Conservation (phyloP, 2,888 invertebrate species). For the Athrips mouffetella region DNA sequence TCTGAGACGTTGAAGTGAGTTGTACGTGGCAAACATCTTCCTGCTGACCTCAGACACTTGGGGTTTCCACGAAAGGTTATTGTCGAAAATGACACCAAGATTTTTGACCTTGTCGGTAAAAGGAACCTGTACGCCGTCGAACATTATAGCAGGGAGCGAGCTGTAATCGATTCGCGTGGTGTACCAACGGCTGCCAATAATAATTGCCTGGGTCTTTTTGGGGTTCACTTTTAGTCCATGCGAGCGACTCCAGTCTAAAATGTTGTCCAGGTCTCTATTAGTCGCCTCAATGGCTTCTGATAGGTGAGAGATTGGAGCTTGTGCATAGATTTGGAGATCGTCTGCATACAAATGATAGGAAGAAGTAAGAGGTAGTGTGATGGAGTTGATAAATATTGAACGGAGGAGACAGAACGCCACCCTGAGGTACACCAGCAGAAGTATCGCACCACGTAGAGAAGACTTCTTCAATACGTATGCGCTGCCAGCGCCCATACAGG, state of each 20-base stretch:
- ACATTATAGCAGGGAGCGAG: background rate
- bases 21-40: too few species aligned
- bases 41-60: too few species aligned
- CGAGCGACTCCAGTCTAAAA: background rate
- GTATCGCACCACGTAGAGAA: too few species aligned
- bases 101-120: too few species aligned
- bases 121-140: too few species aligned
- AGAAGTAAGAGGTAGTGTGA: background rate
- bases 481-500: too few species aligned
- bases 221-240: background rate
- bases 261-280: background rate
- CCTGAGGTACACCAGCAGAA: too few species aligned
- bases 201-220: background rate
- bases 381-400: background rate
- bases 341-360: background rate
- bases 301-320: background rate
- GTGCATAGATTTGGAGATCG: background rate
- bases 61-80: too few species aligned
- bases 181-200: background rate
- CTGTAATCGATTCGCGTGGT: background rate
- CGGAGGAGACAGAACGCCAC: too few species aligned
- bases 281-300: background rate
- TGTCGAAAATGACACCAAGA: too few species aligned
- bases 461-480: too few species aligned
- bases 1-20: too few species aligned